A percentile compares a stretch with the other conserved stretches of the same genome.
Evolutionary conservation across 2,113 vertebrate genomes (phyloP).

Genomic region (Eulacestoma nigropectus): DNA sequence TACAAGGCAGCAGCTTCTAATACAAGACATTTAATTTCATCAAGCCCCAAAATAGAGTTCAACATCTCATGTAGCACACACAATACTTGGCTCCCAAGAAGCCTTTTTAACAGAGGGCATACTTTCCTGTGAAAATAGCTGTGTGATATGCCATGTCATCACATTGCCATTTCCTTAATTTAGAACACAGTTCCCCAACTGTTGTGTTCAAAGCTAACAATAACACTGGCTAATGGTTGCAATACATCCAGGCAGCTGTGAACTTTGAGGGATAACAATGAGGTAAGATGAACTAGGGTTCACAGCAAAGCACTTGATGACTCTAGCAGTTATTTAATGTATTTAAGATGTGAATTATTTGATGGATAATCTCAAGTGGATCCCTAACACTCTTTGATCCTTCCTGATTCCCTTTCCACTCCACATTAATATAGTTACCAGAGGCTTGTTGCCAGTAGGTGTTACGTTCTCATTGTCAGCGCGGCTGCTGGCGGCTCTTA

Average conservation of each 20-base stretch:
- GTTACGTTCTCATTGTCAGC: constrained; percentile 56
- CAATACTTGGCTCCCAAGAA: constrained; percentile 34
- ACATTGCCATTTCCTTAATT: constrained; percentile 67
- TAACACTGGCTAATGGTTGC: constrained; percentile 53
- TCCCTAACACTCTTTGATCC: constrained; percentile 60
- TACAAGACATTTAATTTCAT: not conserved
- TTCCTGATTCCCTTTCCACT: constrained; percentile 30
- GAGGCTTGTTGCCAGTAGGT: constrained; percentile 60
- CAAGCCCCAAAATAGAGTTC: not conserved
- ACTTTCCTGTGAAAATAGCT: constrained; percentile 33
- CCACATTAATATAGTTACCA: constrained; percentile 73
- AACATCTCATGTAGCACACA: not conserved
- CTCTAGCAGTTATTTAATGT: constrained; percentile 68
- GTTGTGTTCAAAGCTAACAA: constrained; percentile 56
- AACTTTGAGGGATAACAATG: constrained; percentile 72
- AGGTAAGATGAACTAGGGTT: constrained; percentile 69
- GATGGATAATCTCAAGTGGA: constrained; percentile 68
- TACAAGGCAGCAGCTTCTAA: not conserved
- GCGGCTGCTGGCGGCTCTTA: constrained; percentile 60
- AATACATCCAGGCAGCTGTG: constrained; percentile 62
- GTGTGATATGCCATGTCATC: constrained; percentile 41
- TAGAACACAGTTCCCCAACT: constrained; percentile 52
- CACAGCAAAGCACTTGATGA: constrained; percentile 61
- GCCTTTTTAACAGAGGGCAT: not conserved
- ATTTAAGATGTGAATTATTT: constrained; percentile 73